phyloP scores from a whole-genome alignment of 2,797 vertebrate species.

The Poecile montanus region DNA sequence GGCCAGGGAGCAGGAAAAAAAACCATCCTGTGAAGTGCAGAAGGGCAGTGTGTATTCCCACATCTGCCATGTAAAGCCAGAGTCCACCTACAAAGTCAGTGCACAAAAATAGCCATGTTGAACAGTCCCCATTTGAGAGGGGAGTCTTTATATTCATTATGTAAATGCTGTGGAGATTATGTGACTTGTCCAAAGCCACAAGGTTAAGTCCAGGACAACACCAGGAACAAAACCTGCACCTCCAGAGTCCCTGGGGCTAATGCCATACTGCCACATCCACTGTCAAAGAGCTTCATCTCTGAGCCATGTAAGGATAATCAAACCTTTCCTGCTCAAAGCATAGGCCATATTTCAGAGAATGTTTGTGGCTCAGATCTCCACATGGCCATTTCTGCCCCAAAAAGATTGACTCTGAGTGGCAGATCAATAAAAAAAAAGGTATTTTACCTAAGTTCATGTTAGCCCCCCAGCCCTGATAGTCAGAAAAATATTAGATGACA shows the following conservation, averaged over 20 bases:
- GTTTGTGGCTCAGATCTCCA: background rate
- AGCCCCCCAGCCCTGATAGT: background rate
- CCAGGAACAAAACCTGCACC: background rate
- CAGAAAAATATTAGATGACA: background rate
- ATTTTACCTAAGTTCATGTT: background rate
- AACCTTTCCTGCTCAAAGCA: background rate
- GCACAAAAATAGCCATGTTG: accelerated
- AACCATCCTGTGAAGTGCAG: background rate
- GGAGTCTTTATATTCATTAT: background rate
- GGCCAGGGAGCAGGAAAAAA: background rate
- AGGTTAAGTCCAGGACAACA: background rate
- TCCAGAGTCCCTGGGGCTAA: background rate
- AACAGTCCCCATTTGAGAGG: background rate
- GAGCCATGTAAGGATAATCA: background rate
- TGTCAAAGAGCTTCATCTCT: background rate
- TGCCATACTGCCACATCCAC: background rate
- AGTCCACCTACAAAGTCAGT: background rate
- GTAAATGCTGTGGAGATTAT: background rate
- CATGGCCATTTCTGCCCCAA: background rate
- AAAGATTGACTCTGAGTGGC: background rate
- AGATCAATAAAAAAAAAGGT: background rate
- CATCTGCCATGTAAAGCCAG: background rate
- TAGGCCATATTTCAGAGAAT: background rate
- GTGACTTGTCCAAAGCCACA: background rate
- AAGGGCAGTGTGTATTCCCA: accelerated